These are phyloP conservation scores for Gibbula magus DNA, from an alignment of 2,888 invertebrate species.

Conservation along the genomic window DNA sequence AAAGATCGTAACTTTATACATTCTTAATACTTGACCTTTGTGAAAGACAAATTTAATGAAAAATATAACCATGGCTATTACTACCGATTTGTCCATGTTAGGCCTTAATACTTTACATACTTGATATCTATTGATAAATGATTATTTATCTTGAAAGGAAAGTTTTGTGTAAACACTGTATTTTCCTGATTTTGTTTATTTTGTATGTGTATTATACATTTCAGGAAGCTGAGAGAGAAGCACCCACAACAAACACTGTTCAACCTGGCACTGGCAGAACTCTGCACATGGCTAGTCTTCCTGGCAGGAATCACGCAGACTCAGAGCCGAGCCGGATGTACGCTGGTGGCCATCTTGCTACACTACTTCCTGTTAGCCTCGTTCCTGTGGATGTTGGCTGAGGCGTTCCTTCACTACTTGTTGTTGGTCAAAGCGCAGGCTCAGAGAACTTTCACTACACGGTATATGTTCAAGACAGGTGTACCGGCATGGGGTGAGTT, in stretches of 20 bases:
- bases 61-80: no score
- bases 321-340: constrained; percentile 76
- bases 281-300: constrained; percentile 78
- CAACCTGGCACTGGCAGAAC: constrained; percentile 81
- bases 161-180: no score
- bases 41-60: no score
- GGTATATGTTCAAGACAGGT: constrained; percentile 81
- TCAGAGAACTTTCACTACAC: constrained; percentile 77
- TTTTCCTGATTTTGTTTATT: no score
- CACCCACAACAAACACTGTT: constrained; percentile 82
- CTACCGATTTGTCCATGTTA: no score
- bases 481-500: constrained; percentile 81
- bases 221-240: constrained; percentile 79
- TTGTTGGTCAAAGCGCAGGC: constrained; percentile 81
- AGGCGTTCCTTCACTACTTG: constrained; percentile 82
- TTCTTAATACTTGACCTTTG: no score
- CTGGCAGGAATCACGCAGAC: constrained; percentile 69
- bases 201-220: no score
- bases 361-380: constrained; percentile 80
- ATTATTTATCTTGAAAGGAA: no score
- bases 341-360: constrained; percentile 79
- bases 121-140: no score
- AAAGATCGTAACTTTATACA: no score
- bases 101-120: background rate
- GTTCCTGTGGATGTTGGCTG: constrained; percentile 83